Conservation (phyloP, 2,113 vertebrate genomes). For the Colinus virginianus region DNA sequence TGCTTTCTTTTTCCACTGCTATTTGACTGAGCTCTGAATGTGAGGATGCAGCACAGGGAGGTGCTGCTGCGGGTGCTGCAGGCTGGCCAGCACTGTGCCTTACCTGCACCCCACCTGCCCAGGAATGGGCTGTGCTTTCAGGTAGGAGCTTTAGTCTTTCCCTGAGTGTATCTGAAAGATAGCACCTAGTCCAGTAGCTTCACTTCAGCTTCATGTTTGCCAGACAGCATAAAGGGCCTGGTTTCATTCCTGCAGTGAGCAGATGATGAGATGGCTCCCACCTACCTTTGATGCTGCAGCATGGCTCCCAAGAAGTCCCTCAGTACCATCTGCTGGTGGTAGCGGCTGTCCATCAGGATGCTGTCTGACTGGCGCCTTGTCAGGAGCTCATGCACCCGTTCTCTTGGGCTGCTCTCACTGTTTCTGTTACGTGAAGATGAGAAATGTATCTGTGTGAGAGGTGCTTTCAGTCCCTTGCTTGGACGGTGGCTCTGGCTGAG, state of each 20-base stretch:
- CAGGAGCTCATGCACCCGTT: conserved; percentile 33
- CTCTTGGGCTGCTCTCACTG: conserved; percentile 42
- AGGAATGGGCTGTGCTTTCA: background rate
- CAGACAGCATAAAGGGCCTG: background rate
- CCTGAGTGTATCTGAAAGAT: background rate
- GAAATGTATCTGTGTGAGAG: background rate
- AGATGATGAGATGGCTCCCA: background rate
- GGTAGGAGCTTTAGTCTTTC: background rate
- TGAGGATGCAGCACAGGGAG: background rate
- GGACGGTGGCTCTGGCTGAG: background rate
- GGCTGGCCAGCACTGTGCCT: background rate
- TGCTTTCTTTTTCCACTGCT: background rate
- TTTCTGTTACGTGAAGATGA: background rate
- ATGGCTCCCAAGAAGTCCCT: conserved; percentile 73
- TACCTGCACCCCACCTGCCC: background rate
- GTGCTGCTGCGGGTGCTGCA: background rate
- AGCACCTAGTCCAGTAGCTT: background rate
- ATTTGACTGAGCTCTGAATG: background rate
- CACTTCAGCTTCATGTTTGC: background rate
- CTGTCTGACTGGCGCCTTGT: conserved; percentile 69
- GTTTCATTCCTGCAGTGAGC: background rate
- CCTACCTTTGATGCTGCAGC: conserved; percentile 70
- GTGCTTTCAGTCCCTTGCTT: background rate
- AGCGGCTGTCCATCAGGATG: conserved; percentile 67
- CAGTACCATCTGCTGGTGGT: conserved; percentile 63